phyloP scores from a whole-genome alignment of 2,888 invertebrate species.

The Rhabditoides inermis region DNA sequence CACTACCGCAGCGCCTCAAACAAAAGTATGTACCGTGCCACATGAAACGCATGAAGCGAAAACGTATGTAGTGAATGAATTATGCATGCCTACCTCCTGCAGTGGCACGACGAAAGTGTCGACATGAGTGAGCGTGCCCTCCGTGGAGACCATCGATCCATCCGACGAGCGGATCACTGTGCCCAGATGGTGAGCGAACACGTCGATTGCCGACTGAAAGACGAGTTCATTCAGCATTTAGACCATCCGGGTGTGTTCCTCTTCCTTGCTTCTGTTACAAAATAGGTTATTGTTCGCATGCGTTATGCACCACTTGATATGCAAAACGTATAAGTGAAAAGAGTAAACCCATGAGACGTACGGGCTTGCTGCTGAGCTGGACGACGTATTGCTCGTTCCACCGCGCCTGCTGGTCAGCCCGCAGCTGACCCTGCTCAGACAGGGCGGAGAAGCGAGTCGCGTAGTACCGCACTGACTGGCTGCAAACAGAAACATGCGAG shows the following conservation, averaged over 20 bases:
- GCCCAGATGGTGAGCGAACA: slow-evolving; percentile 43
- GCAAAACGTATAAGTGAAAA: too few species aligned
- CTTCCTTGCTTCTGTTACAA: too few species aligned
- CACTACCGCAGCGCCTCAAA: slow-evolving; percentile 16
- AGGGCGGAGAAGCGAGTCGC: slow-evolving; percentile 23
- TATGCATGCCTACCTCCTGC: too few species aligned
- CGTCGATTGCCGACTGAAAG: slow-evolving; percentile 40
- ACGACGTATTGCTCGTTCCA: slow-evolving; percentile 26
- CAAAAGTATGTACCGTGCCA: too few species aligned
- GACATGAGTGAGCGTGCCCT: slow-evolving; percentile 35
- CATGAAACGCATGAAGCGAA: too few species aligned
- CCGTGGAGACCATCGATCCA: slow-evolving; percentile 16
- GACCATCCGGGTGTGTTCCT: neutral
- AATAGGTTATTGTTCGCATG: too few species aligned
- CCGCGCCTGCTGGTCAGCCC: slow-evolving; percentile 6
- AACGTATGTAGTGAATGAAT: too few species aligned
- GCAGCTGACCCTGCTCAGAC: slow-evolving; percentile 21
- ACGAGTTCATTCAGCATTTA: too few species aligned
- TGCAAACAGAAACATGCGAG: too few species aligned
- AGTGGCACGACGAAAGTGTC: slow-evolving; percentile 40
- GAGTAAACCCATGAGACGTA: too few species aligned
- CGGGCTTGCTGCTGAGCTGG: slow-evolving; percentile 22
- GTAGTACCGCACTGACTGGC: slow-evolving; percentile 22
- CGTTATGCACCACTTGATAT: too few species aligned
- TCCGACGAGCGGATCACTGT: slow-evolving; percentile 29